phyloP scores from a whole-genome alignment of 2,888 invertebrate species.

The Blera fallax region DNA sequence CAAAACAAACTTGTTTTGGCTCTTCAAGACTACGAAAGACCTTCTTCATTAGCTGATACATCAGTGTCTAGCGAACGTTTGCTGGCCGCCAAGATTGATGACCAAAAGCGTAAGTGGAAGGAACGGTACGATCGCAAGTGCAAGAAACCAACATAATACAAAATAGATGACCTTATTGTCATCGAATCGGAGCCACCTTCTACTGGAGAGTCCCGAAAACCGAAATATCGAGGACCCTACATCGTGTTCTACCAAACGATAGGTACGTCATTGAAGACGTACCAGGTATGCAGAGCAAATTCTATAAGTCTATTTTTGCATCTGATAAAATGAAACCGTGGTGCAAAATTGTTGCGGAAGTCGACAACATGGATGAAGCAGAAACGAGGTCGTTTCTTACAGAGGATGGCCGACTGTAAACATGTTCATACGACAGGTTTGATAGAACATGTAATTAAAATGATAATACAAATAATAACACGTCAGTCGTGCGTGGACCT shows the following conservation, averaged over 20 bases:
- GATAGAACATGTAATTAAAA: too few relatives aligned
- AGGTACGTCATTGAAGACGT: background rate
- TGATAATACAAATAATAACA: too few relatives aligned
- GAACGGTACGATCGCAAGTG: background rate
- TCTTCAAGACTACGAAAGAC: background rate
- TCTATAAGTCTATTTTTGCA: background rate
- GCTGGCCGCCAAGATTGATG: background rate
- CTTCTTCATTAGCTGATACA: too few relatives aligned
- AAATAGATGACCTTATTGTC: background rate
- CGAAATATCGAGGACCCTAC: background rate
- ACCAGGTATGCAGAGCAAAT: too few relatives aligned
- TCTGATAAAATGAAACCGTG: conserved; percentile 61
- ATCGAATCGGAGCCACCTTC: background rate
- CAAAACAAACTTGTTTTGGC: too few relatives aligned
- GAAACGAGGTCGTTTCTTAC: too few relatives aligned
- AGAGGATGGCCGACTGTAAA: too few relatives aligned
- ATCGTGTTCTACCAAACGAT: background rate
- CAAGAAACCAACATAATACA: background rate
- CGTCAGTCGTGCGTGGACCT: too few relatives aligned
- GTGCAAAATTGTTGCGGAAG: too few relatives aligned
- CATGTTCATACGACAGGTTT: too few relatives aligned
- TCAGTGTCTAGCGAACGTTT: too few relatives aligned
- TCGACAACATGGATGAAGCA: too few relatives aligned
- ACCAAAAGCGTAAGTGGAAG: conserved; percentile 10
- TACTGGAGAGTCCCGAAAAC: background rate